phyloP scores from a whole-genome alignment of 35 echinoderm and acorn worm genomes.

The Apostichopus parvimensis region DNA sequence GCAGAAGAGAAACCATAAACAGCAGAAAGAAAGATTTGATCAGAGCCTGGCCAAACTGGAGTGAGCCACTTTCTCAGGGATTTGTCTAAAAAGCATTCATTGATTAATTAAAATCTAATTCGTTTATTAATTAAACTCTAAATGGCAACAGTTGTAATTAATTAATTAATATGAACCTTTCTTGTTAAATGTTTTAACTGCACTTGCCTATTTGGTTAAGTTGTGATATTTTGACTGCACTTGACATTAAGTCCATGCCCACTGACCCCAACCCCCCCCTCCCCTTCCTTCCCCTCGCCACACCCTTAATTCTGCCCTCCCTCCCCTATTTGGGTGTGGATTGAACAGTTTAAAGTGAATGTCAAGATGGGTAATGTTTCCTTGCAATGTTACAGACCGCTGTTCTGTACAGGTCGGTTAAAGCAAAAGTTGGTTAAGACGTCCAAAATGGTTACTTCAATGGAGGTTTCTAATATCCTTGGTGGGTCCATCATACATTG shows the following conservation, averaged over 20 bases:
- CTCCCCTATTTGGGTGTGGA: no score
- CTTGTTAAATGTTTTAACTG: not conserved
- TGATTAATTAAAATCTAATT: not conserved
- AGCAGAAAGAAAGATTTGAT: not conserved
- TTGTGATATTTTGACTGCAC: not conserved
- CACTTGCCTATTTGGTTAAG: not conserved
- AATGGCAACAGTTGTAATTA: not conserved
- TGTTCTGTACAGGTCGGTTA: no score
- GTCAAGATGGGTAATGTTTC: no score
- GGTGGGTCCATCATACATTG: no score
- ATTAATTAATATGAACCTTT: not conserved
- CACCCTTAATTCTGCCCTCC: not conserved
- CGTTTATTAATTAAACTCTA: not conserved
- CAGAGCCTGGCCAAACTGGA: not conserved
- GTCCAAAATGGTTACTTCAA: no score
- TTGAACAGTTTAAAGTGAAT: no score
- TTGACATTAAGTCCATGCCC: not conserved
- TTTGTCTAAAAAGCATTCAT: constrained; percentile 56
- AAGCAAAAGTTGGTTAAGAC: no score
- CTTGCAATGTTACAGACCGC: no score
- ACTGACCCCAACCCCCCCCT: not conserved
- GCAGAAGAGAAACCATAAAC: constrained; percentile 83
- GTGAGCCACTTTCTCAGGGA: constrained; percentile 52
- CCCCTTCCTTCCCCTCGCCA: not conserved
- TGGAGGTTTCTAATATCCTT: no score